Conservation (phyloP, 35 echinoderm and acorn worm species). For the Holothuria glaberrima region DNA sequence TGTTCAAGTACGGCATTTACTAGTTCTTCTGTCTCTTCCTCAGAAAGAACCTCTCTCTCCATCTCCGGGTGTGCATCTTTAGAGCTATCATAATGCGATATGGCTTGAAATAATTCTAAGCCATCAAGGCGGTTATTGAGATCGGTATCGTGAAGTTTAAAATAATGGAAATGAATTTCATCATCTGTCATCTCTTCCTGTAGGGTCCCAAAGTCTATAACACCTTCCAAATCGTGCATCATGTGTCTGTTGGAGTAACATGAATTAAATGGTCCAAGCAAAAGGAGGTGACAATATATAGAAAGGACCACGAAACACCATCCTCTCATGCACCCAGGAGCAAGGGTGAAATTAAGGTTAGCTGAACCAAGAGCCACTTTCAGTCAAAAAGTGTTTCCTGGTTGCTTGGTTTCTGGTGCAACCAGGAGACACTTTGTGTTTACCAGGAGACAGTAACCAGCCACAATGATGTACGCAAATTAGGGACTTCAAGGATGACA, state of each 20-base stretch:
- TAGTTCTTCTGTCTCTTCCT: slow-evolving; percentile 44
- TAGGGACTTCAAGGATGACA: too few species aligned
- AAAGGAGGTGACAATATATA: too few species aligned
- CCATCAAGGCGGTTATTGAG: slow-evolving; percentile 74
- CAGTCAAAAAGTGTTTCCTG: too few species aligned
- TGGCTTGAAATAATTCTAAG: slow-evolving; percentile 63
- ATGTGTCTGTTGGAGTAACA: slow-evolving; percentile 45
- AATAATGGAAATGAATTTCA: slow-evolving; percentile 70
- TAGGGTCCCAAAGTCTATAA: slow-evolving; percentile 7
- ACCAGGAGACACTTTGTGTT: too few species aligned
- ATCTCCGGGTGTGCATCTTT: neutral
- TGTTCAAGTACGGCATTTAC: slow-evolving; percentile 54
- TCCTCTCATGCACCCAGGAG: too few species aligned
- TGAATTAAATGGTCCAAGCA: neutral
- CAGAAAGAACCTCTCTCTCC: neutral
- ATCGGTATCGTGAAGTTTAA: slow-evolving; percentile 73
- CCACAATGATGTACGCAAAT: too few species aligned
- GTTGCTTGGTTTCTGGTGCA: too few species aligned
- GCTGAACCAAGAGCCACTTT: too few species aligned
- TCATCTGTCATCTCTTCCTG: slow-evolving; percentile 48
- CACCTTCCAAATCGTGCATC: slow-evolving; percentile 49
- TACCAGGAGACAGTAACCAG: too few species aligned
- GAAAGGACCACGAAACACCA: too few species aligned
- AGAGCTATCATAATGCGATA: slow-evolving; percentile 60
- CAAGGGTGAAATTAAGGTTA: too few species aligned